Conservation (phyloP, 2,888 invertebrate species). For the Neocrepidodera transversa region DNA sequence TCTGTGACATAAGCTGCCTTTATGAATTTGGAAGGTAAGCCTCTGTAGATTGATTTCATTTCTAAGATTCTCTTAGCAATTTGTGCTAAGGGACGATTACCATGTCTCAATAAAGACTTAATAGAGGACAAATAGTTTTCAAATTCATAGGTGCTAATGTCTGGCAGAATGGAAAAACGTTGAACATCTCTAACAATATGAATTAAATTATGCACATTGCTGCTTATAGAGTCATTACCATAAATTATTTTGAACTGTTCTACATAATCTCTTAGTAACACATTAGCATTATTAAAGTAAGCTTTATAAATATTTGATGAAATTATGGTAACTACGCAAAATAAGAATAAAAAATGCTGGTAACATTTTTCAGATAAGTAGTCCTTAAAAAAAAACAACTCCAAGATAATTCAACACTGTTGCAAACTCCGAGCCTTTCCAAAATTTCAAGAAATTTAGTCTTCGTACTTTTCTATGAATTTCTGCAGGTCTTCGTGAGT, state of each 20-base stretch:
- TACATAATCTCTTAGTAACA: neutral
- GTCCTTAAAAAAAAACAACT: constrained; percentile 37
- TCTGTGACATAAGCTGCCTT: too few species aligned
- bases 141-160: too few species aligned
- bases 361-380: constrained; percentile 18
- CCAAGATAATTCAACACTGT: constrained; percentile 41
- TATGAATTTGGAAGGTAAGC: too few species aligned
- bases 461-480: constrained; percentile 36
- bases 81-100: too few species aligned
- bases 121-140: too few species aligned
- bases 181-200: too few species aligned
- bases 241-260: neutral
- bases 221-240: neutral
- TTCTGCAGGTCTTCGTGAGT: constrained; percentile 34
- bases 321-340: too few species aligned
- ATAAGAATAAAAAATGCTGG: neutral
- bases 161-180: too few species aligned
- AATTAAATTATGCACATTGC: too few species aligned
- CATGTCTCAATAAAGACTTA: too few species aligned
- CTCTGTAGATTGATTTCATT: too few species aligned
- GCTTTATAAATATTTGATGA: neutral
- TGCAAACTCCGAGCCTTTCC: constrained; percentile 35
- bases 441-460: constrained; percentile 35
- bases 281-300: neutral
- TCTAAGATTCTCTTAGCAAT: too few species aligned